Conservation (phyloP, 2,888 invertebrate species). For the Tetramorium bicarinatum region DNA sequence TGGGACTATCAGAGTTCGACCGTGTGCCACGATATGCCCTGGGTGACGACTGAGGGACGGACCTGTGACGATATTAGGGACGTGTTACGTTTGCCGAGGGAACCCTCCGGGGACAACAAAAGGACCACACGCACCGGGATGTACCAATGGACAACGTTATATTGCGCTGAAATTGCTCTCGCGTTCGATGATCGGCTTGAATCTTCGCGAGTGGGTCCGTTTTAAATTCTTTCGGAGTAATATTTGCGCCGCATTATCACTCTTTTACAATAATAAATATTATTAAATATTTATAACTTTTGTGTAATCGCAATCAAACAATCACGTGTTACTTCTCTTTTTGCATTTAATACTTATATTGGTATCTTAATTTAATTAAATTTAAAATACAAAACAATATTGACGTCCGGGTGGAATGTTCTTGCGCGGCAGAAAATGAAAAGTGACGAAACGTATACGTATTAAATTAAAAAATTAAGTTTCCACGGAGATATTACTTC, state of each 20-base stretch:
- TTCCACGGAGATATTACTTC: slow-evolving; percentile 38
- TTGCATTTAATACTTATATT: not conserved
- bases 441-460: slow-evolving; percentile 27
- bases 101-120: slow-evolving; percentile 83
- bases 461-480: slow-evolving; percentile 46
- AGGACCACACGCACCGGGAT: slow-evolving; percentile 84
- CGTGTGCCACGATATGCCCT: slow-evolving; percentile 77
- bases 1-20: slow-evolving; percentile 79
- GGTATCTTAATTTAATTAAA: not conserved
- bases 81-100: slow-evolving; percentile 84
- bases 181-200: slow-evolving; percentile 54
- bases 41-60: slow-evolving; percentile 73
- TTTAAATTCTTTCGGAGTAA: slow-evolving; percentile 41
- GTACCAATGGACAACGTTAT: slow-evolving; percentile 83
- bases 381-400: not conserved
- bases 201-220: slow-evolving; percentile 53
- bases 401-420: not conserved
- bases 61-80: slow-evolving; percentile 83
- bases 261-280: not conserved
- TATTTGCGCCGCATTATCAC: not conserved
- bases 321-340: not conserved
- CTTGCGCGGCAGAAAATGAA: slow-evolving; percentile 16
- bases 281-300: not conserved
- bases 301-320: not conserved
- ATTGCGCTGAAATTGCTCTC: slow-evolving; percentile 78